phyloP scores from a whole-genome alignment of 2,113 vertebrate genomes.

The Gambusia holbrooki region DNA sequence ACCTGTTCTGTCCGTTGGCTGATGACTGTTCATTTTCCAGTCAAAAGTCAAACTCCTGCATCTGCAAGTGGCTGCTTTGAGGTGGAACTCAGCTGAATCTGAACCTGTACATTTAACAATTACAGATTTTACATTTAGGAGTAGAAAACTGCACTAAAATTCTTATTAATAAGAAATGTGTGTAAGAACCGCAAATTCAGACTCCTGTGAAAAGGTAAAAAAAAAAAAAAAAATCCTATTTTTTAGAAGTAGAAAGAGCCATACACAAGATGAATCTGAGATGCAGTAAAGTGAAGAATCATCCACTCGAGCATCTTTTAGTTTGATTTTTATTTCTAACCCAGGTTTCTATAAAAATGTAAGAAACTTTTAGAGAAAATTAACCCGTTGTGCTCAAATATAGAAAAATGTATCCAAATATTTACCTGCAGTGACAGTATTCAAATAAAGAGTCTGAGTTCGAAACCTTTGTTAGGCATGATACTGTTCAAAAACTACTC shows the following conservation, averaged over 20 bases:
- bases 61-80: slow-evolving; percentile 26
- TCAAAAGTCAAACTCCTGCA: slow-evolving; percentile 31
- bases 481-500: too few species aligned
- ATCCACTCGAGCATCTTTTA: background rate
- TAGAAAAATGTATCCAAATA: background rate
- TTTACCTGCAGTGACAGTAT: background rate
- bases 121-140: background rate
- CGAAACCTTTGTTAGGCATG: background rate
- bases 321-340: background rate
- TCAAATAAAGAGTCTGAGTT: background rate
- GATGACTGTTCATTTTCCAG: slow-evolving; percentile 39
- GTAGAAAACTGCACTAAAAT: background rate
- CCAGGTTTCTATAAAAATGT: background rate
- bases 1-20: slow-evolving; percentile 57
- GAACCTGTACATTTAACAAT: background rate
- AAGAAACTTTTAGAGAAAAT: background rate
- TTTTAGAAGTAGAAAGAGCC: background rate
- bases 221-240: background rate
- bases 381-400: too few species aligned
- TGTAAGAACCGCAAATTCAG: background rate
- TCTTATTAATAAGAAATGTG: background rate
- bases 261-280: background rate
- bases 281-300: background rate
- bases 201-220: background rate
- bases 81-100: background rate